Conservation (phyloP, 64 coral and sea anemone genomes). For the Montipora capricornis region DNA sequence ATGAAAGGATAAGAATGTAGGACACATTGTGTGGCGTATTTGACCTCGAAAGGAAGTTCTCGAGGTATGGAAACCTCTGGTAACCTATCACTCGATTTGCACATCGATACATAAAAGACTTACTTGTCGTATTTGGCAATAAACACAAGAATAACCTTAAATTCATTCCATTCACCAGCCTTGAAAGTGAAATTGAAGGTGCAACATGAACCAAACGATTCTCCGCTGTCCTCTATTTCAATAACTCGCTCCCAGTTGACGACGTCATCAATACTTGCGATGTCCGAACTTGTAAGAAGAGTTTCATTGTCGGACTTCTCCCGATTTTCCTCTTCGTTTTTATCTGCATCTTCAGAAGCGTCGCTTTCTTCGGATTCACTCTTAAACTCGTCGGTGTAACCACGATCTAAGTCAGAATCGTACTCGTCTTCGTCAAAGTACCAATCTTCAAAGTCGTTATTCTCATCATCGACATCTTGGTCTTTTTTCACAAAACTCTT, state of each 20-base stretch:
- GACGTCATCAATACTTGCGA: slow-evolving; percentile 57
- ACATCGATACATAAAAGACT: slow-evolving; percentile 54
- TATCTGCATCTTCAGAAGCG: slow-evolving; percentile 33
- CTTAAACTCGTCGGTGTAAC: slow-evolving; percentile 12
- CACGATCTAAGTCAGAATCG: slow-evolving; percentile 25
- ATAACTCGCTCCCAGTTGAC: slow-evolving; percentile 72
- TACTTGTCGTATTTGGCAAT: slow-evolving; percentile 70
- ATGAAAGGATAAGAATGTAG: slow-evolving; percentile 61
- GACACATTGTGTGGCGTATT: slow-evolving; percentile 79
- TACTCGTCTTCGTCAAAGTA: slow-evolving; percentile 59
- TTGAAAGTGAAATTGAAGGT: slow-evolving; percentile 69
- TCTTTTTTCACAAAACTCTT: too few relatives aligned
- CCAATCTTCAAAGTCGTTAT: too few relatives aligned
- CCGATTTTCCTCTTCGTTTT: too few relatives aligned
- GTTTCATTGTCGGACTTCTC: not conserved
- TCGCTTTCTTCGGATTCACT: slow-evolving; percentile 30
- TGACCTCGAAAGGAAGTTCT: slow-evolving; percentile 61
- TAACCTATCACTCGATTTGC: not conserved
- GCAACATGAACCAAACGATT: slow-evolving; percentile 70
- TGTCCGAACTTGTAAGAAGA: slow-evolving; percentile 46
- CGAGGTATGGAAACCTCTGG: slow-evolving; percentile 31
- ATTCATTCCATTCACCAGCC: slow-evolving; percentile 10
- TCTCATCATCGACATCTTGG: too few relatives aligned
- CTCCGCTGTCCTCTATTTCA: slow-evolving; percentile 48
- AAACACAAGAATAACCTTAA: slow-evolving; percentile 18